Percentiles rank a stretch among this genome's conserved stretches.
Evolutionary conservation across 2,797 vertebrate genomes (phyloP).

Genomic region (Tinamus major): DNA sequence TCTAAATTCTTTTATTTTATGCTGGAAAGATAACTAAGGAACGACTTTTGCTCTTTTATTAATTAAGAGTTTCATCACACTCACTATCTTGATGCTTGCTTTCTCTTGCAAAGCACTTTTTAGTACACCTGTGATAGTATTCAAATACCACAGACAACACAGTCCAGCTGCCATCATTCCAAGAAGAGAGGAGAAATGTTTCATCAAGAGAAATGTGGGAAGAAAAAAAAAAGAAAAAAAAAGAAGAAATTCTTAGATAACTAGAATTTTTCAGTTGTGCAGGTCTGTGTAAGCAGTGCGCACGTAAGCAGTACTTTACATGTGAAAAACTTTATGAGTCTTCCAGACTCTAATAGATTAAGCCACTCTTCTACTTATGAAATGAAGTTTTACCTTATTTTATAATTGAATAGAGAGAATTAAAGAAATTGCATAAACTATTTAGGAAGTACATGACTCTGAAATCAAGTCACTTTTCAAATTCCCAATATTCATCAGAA

Average conservation of each 20-base stretch:
- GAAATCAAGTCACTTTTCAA: background rate
- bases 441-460: background rate
- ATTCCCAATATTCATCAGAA: background rate
- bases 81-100: fast-evolving
- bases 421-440: background rate
- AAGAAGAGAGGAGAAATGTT: fast-evolving
- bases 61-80: fast-evolving
- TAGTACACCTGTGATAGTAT: background rate
- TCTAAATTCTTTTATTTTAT: background rate
- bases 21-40: background rate
- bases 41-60: background rate
- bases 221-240: too few relatives aligned
- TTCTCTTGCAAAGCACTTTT: background rate
- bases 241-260: background rate
- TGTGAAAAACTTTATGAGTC: fast-evolving
- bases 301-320: background rate
- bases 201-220: background rate
- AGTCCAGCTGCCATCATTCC: background rate
- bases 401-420: background rate
- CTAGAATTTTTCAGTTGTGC: background rate
- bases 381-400: background rate
- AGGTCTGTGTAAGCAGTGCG: background rate
- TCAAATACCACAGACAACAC: background rate
- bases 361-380: background rate
- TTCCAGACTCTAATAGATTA: background rate